Conservation (phyloP, 2,113 vertebrate species). For the Petromus typicus region DNA sequence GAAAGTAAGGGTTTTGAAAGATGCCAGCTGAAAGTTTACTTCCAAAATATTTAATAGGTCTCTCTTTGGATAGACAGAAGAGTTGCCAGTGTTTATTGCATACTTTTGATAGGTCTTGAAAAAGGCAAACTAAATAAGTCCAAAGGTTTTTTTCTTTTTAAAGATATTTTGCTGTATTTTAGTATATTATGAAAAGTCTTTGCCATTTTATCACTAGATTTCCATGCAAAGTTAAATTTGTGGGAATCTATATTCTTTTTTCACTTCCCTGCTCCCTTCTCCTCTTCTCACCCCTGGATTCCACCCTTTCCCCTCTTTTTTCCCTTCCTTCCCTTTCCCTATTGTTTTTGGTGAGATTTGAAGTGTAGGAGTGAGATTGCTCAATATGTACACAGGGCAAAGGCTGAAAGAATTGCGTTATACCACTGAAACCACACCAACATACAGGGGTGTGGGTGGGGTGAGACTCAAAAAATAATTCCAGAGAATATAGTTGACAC, state of each 20-base stretch:
- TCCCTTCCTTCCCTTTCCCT: background rate
- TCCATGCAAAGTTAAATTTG: slow-evolving; percentile 51
- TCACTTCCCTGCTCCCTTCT: background rate
- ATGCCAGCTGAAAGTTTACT: slow-evolving; percentile 58
- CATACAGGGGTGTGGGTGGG: slow-evolving; percentile 16
- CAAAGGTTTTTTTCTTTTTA: slow-evolving; percentile 39
- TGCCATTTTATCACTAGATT: slow-evolving; percentile 10
- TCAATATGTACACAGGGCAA: slow-evolving; percentile 63
- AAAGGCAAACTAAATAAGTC: background rate
- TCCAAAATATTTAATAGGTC: slow-evolving; percentile 59
- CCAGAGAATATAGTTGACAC: slow-evolving; percentile 65
- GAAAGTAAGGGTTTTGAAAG: slow-evolving; percentile 76
- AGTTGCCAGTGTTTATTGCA: background rate
- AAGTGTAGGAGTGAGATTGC: slow-evolving; percentile 69
- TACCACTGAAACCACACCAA: background rate
- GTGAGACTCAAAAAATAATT: slow-evolving; percentile 59
- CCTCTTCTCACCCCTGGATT: background rate
- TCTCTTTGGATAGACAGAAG: background rate
- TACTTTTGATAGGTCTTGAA: background rate
- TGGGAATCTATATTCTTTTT: slow-evolving; percentile 44
- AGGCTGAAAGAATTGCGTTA: slow-evolving; percentile 64
- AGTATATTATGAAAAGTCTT: slow-evolving; percentile 1
- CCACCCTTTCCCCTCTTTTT: no score
- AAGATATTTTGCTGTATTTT: slow-evolving; percentile 13
- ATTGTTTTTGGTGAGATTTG: slow-evolving; percentile 59